These are phyloP conservation scores for Anoplopoma fimbria DNA, from an alignment of 2,113 vertebrate species.

Conservation along the genomic window DNA sequence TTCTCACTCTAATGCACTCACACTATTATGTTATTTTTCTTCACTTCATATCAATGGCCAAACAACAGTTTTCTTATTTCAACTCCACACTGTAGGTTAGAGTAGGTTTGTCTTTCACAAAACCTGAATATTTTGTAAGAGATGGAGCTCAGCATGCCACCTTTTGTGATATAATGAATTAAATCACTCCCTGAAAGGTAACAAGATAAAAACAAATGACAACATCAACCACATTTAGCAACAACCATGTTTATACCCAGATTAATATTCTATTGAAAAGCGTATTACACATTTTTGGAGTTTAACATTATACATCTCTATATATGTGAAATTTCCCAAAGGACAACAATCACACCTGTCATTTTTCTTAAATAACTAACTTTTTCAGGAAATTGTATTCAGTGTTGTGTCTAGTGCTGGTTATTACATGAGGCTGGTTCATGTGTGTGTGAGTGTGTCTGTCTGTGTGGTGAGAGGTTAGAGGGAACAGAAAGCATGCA, in stretches of 20 bases:
- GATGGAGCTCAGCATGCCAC: no score
- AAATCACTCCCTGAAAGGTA: neutral
- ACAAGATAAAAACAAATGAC: no score
- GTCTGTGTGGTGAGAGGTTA: neutral
- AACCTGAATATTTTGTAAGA: neutral
- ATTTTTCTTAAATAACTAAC: neutral
- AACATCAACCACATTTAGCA: neutral
- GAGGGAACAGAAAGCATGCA: constrained; percentile 9
- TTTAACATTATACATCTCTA: neutral
- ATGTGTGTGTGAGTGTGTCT: neutral
- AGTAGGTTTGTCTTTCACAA: neutral
- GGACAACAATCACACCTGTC: neutral
- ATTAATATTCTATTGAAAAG: neutral
- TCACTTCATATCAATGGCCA: neutral
- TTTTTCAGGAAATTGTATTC: neutral
- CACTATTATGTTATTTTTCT: neutral
- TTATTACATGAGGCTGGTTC: neutral
- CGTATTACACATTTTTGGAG: no score
- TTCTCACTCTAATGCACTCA: neutral
- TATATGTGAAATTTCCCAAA: neutral
- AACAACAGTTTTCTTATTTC: neutral
- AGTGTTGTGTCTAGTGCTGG: neutral
- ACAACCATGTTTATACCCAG: neutral
- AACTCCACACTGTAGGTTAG: neutral
- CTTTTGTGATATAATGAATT: neutral